Evolutionary conservation across 2,888 invertebrate genomes (phyloP), one percentile per base, ranked within the genome.

Genomic region (Iselma pallidipennis): DNA sequence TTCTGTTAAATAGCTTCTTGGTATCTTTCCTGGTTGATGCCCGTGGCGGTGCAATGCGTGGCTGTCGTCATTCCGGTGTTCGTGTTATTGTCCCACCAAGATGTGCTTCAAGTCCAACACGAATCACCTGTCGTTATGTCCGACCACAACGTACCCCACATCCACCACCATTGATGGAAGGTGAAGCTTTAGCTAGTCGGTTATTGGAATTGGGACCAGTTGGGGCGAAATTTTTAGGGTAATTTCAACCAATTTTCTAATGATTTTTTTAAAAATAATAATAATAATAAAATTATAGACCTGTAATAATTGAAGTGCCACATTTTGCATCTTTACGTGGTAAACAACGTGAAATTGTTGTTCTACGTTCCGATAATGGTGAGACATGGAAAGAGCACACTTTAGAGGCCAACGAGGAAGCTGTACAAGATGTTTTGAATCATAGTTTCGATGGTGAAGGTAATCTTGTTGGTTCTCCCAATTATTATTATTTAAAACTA

Each of bases 1-100:
- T 31, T 29, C 49, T 51, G 7, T 16, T 50, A 12, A 16, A 6
- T 81, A 95, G 94, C 77, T 99, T 99, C 86, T 87, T 99, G 82
- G 98, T 99, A 75, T 98, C 98, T 71, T 99, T 99, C 84, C 90
- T 99, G 86, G 99, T 99, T 72, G 99, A 99, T 80, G 99, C 99
- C 0, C 89, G 98, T 14, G 99, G 99, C 19, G 99, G 98, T 6
- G 96, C 98, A 19, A 98, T 99, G 98, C 89, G 96, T 71, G 98
- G 98, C 16, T 98, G 98, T 81, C 90, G 99, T 5, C 97, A 99
- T 78, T 96, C 96, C 26, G 98, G 99, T 1, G 95, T 99, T 7
- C 87, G 98, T 42, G 91, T 99, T 68, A 95, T 99, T 74, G 95
- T 99, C 45, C 99, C 99, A 16, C 97, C 98, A 0, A 90, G 95